Base-by-base conservation (phyloP, 1,140 invertebrate species). In the Drosophila mayri region DNA sequence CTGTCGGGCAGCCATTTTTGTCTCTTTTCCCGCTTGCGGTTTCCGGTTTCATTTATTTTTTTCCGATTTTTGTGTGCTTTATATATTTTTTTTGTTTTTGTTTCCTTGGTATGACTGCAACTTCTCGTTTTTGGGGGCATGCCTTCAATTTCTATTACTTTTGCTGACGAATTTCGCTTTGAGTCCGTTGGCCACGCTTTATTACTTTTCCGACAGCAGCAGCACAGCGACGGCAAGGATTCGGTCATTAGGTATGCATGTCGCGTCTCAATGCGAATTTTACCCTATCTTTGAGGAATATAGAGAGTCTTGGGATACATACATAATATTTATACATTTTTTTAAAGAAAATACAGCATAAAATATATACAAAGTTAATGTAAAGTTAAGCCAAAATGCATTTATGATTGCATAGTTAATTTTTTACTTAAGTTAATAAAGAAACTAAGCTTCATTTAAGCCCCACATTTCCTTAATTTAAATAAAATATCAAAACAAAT, bases 151-250 rank as follows among this genome's bases (percentile, higher is more conserved):
- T 58, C 77, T 70, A 85, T 85, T 85, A 85, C 77, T 81, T 71
- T 64, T 85, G 62, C 81, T 81, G 81, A 85, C 82, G 82, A 57
- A 85, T 85, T 75, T 74, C 68, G 52, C 73, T 85, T 81, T 85
- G 77, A 73, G 32, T 52, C 43, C 71, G 67, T 63, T 66, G 60
- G 81, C 72, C 64, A 85, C 81, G 81, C 81, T 85, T 85, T 85
- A 85, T 85, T 85, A 84, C 77, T 77, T 81, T 71, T 85, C 55
- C 50, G 38, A 62, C 50, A 59, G 76, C 59, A n/a, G 50, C 58
- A 16, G 25, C 25, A 66, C 14, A 68, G 25, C 52, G 66, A 70
- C 47, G 47, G 38, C 30, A 20, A 47, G 49, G 81, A 62, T 46
- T 76, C 72, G 71, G 58, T 57, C 67, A 85, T 85, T 85, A 78